Evolutionary conservation across 2,888 invertebrate species (phyloP).

Genomic region (Synergus laeviventris): DNA sequence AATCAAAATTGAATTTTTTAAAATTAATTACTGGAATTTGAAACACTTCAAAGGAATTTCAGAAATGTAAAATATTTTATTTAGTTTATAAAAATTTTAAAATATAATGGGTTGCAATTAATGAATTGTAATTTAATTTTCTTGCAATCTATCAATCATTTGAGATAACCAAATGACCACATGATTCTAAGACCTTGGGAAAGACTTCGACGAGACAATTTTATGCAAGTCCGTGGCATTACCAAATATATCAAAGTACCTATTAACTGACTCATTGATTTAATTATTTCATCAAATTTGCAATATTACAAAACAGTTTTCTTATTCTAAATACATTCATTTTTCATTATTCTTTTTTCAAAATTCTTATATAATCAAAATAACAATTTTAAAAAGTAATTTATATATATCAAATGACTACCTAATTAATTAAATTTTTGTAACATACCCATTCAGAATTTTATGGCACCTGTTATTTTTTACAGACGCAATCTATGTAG

Average conservation of each 20-base stretch:
- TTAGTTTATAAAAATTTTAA: no score
- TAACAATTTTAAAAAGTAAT: neutral
- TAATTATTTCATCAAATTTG: neutral
- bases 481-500: neutral
- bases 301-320: neutral
- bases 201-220: constrained; percentile 29
- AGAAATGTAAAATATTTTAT: no score
- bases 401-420: neutral
- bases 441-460: neutral
- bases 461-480: neutral
- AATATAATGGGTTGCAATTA: no score
- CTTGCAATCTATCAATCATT: neutral
- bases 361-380: neutral
- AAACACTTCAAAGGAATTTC: no score
- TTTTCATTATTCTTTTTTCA: neutral
- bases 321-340: neutral
- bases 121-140: no score
- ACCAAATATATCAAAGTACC: constrained; percentile 32
- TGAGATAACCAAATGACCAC: neutral
- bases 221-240: constrained; percentile 23
- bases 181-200: constrained; percentile 19
- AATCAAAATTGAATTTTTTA: no score
- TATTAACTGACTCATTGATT: constrained; percentile 37
- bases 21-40: no score
- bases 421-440: neutral